phyloP scores from a whole-genome alignment of 1,140 invertebrate genomes.

The Antheraea mylitta region DNA sequence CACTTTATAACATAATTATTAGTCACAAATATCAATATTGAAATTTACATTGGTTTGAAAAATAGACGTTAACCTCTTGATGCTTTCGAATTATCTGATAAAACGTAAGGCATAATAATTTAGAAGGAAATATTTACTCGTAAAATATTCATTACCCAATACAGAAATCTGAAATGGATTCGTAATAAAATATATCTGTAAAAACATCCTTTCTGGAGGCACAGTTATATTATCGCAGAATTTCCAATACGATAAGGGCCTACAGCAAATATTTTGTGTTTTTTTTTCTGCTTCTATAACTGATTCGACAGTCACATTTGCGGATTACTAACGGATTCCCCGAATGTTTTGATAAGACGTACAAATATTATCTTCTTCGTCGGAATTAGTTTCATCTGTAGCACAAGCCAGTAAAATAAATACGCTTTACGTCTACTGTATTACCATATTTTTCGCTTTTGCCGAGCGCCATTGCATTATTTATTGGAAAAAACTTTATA shows the following conservation, averaged over 20 bases:
- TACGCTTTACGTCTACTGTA: constrained; percentile 23
- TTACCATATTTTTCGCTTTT: constrained; percentile 36
- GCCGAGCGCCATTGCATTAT: constrained; percentile 50
- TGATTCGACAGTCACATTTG: constrained; percentile 27
- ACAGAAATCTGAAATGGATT: constrained; percentile 8
- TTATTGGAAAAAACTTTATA: constrained; percentile 63
- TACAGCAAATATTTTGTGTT: constrained; percentile 7
- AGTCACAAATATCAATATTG: too few relatives aligned
- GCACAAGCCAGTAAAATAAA: constrained; percentile 35
- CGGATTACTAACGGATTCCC: constrained; percentile 27
- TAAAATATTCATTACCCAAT: constrained; percentile 4
- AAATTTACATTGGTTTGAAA: too few relatives aligned
- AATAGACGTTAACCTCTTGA: too few relatives aligned
- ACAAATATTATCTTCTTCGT: constrained; percentile 41
- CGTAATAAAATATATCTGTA: background rate
- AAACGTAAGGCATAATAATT: too few relatives aligned
- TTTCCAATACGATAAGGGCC: constrained; percentile 3
- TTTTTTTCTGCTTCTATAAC: constrained; percentile 17
- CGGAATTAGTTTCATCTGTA: constrained; percentile 40
- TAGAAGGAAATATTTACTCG: too few relatives aligned
- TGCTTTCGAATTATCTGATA: too few relatives aligned
- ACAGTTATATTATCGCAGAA: constrained; percentile 7
- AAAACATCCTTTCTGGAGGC: background rate
- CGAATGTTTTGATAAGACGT: constrained; percentile 36
- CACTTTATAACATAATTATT: too few relatives aligned